Evolutionary conservation across 1,140 invertebrate species (phyloP), one percentile per base, ranked within the genome.

Genomic region (Trissolcus basalis): DNA sequence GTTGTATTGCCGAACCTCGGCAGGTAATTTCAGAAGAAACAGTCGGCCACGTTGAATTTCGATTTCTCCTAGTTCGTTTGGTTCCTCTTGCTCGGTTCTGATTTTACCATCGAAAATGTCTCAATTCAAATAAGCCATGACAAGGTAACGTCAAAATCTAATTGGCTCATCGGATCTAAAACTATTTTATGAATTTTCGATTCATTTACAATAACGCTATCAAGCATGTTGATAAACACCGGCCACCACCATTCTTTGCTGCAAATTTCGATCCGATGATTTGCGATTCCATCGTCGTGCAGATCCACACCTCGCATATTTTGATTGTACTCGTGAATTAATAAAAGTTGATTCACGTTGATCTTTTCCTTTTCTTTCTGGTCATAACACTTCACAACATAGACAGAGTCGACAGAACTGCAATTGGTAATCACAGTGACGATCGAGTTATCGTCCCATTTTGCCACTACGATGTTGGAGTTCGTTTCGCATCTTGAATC

Each of bases 101-200:
- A 55, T n/a, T n/a, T n/a, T 35, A 14, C 44, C 41, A 15, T 33
- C 6, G 2, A 58, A 58, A 35, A 47, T 8, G n/a, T n/a, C 43
- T 35, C 44, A 41, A 35, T 58, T 58, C 36, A 47, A 58, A 47
- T 32, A 45, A 14, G 55, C 9, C 27, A 58, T 5, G 12, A 58
- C 44, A 47, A 45, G 16, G 9, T 45, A 58, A 15, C 44, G 43
- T 5, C 43, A 44, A n/a, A 58, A 58, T 58, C 43, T 2, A 58
- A 32, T 47, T 58, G 45, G 16, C 16, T 16, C 45, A 48, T 48
- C 10, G 50, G 45, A 19, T 48, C 16, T 27, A 12, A 48, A 36
- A 44, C 16, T 36, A 55, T 14, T 43, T 44, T 44, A 8, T 13
- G 12, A 12, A 44, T 4, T 13, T 13, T 44, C 12, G 7, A 44